Evolutionary conservation across 2,888 invertebrate species (phyloP), one percentile per base, ranked within the genome.

Genomic region (Lomographa bimaculata): DNA sequence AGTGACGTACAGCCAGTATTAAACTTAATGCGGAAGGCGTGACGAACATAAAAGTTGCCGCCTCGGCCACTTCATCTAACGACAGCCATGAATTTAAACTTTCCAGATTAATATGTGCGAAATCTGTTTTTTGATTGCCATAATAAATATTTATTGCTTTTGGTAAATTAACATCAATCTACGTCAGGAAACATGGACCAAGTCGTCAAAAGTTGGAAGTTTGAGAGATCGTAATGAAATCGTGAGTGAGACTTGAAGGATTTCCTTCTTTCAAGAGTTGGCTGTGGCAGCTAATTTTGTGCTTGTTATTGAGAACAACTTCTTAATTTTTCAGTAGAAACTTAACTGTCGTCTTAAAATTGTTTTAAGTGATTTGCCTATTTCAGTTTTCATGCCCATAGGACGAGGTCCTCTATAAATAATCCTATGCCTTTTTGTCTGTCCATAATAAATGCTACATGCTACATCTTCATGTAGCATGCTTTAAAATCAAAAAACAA

Each of bases 201-300:
- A 64, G 56, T 68, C 61, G 69, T 69, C 65, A 70, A 63, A 72
- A 74, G 59, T 74, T 63, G 53, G 52, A 60, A 70, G 59, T 64
- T 72, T 64, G 58, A 64, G 53, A 71, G 60, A 71, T 66, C 58
- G 63, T 69, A 76, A 75, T 76, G 74, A 74, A 70, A 66, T 63
- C 55, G 59, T 44, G 51, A 46, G 40, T 41, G 40, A 49, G 57
- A 30, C 54, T 60, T 58, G 50, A 54, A 51, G 55, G 57, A 67
- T 69, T 73, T 57, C 48, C 29, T 43, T 54, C 46, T 35, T 42
- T 40, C 57, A 65, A 64, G 60, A 37, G n/a, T n/a, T n/a, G n/a
- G n/a, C n/a, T n/a, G 57, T 14, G 14, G 14, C 4, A 4, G 14
- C 14, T 14, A 14, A 14, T 14, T 14, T 14, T 14, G n/a, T n/a